These are phyloP conservation scores for Emesis furor DNA, from an alignment of 2,888 invertebrate species.

Conservation along the genomic window DNA sequence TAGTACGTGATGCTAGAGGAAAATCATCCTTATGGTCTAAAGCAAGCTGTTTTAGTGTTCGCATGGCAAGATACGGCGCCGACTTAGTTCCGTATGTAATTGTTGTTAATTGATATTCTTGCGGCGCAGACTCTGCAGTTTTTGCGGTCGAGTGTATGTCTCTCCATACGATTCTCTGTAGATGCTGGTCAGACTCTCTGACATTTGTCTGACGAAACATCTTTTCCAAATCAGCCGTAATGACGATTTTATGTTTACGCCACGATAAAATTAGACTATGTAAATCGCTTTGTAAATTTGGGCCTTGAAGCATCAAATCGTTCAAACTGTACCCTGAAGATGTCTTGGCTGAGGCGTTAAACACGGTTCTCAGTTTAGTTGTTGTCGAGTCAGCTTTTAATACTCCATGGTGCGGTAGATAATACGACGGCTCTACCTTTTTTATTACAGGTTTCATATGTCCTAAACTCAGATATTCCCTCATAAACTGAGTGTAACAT, in stretches of 20 bases:
- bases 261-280: slow-evolving; percentile 21
- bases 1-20: too few relatives aligned
- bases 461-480: slow-evolving; percentile 22
- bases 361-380: slow-evolving; percentile 23
- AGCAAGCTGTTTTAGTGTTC: too few relatives aligned
- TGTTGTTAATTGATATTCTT: too few relatives aligned
- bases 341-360: slow-evolving; percentile 21
- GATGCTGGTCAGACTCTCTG: slow-evolving; percentile 5
- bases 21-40: too few relatives aligned
- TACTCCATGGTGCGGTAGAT: slow-evolving; percentile 14
- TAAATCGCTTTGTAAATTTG: slow-evolving; percentile 5
- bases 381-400: slow-evolving; percentile 29
- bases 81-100: too few relatives aligned
- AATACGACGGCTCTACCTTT: slow-evolving; percentile 23
- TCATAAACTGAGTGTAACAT: slow-evolving; percentile 20
- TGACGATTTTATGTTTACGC: slow-evolving; percentile 21
- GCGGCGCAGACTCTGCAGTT: too few relatives aligned
- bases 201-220: not conserved
- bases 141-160: too few relatives aligned
- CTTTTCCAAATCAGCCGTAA: slow-evolving; percentile 10
- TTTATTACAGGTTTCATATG: slow-evolving; percentile 13
- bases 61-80: too few relatives aligned
- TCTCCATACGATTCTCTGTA: too few relatives aligned
- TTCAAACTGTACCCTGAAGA: slow-evolving; percentile 6
- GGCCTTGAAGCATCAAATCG: slow-evolving; percentile 15